Evolutionary conservation across 2,888 invertebrate species (phyloP), one percentile per base, ranked within the genome.

Genomic region (Bellardia bayeri): DNA sequence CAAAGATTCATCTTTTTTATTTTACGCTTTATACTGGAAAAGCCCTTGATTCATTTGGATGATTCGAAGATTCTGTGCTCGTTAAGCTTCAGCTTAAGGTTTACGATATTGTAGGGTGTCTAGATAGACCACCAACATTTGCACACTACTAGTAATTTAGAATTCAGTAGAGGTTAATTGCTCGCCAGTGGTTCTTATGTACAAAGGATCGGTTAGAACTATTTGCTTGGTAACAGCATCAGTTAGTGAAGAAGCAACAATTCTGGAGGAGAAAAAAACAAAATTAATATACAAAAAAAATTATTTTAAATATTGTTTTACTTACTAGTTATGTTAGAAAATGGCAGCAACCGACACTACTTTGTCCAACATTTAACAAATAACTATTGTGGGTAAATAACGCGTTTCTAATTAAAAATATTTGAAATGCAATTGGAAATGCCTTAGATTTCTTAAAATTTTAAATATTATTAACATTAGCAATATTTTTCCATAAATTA

Each of bases 311-410:
- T 40, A 40, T 2, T 14, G 14, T 42, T 49, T 13, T 45, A 92
- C 95, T 94, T 94, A 98, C 98, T 97, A 98, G 93, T 98, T 98
- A 92, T 98, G 97, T 91, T 97, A 98, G 85, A 98, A 95, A 82
- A 98, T 95, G 75, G 96, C 95, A 76, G 98, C 98, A 7, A 98
- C 98, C 63, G 98, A 94, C 51, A 98, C 96, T 49, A 97, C 96
- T 89, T 95, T 95, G 78, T n/a, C n/a, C n/a, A n/a, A n/a, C n/a
- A n/a, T n/a, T n/a, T n/a, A n/a, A n/a, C n/a, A n/a, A n/a, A n/a
- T n/a, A n/a, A n/a, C n/a, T n/a, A n/a, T n/a, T n/a, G n/a, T n/a
- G n/a, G n/a, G n/a, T n/a, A n/a, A n/a, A n/a, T n/a, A n/a, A n/a
- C n/a, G n/a, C n/a, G n/a, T n/a, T n/a, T n/a, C n/a, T n/a, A 37